Base-by-base conservation (phyloP, 92 coral and sea anemone genomes). In the Heteractis magnifica region DNA sequence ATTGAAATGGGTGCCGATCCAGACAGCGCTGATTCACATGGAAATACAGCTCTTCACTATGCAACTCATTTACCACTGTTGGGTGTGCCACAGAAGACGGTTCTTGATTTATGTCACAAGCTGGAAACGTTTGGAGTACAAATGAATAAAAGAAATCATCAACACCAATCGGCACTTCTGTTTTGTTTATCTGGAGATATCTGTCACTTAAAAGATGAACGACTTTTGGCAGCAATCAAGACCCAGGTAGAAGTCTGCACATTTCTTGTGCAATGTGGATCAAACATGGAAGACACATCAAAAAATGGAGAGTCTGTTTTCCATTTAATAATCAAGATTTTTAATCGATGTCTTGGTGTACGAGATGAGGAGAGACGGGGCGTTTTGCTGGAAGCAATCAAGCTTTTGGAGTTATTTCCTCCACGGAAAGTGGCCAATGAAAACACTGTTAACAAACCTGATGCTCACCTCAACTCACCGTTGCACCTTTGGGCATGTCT, bases 401-500 rank as follows among this genome's bases (percentile, higher is more conserved):
- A 71, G 51, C 76, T 71, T 48, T 23, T 71, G 9, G 44, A 71
- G 51, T 13, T 71, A 11, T 71, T 71, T 11, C 51, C 76, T 26
- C 48, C 75, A 14, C 19, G 3, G 49, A 70, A 70, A 70, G 75
- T 70, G 10, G 21, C 68, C 6, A 71, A 71, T 13, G 19, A 26
- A 26, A 48, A 26, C 49, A 71, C 14, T 3, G 13, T 71, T 11
- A 71, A 71, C 51, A 71, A 71, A 48, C 14, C 76, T 71, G 79
- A 76, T n/a, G 41, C 3, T 18, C 5, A 50, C 21, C 34, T 49
- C 4, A 52, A 76, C 79, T 49, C 79, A 51, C 62, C 79, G 3
- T 20, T 76, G 13, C 79, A 76, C 79, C 34, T 11, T 52, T 76
- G 79, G 79, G 79, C 79, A 12, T 76, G 51, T 68, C 76, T 81